Evolutionary conservation across 1,140 invertebrate species (phyloP), one percentile per base, ranked within the genome.

Genomic region (Pectinophora gossypiella): DNA sequence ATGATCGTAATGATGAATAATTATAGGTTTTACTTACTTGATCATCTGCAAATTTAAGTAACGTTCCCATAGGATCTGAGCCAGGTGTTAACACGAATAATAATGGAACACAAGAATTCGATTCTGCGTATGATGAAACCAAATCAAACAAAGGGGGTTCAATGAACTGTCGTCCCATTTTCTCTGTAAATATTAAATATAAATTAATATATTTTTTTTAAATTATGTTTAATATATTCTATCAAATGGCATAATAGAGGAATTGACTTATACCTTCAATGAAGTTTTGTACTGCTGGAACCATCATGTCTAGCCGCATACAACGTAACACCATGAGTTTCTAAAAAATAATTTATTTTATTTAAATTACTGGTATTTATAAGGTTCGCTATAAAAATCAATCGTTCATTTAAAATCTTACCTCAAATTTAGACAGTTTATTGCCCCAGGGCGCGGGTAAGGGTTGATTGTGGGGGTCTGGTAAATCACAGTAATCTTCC

Each of bases 81-180:
- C 97, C 97, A 5, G 97, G 96, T 2, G 97, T 98, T 12, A 98
- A 79, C 2, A 99, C 91, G 75, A 99, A 98, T 63, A 99, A 92
- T 19, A 99, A 76, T 0, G 97, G 97, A 10, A 95, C 92, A 57
- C 90, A 93, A 68, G 92, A 94, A 55, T 95, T 93, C 0, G 97
- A 98, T 75, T 98, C 97, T 0, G 88, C 87, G 72, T 94, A 98
- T 0, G 94, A 95, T 1, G 94, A 93, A 1, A 89, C 79, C 60
- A 99, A 89, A 88, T 98, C 96, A 61, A 97, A 97, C 5, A 96
- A 92, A 1, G 97, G 96, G 0, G 95, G 92, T 74, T 97, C 95
- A 3, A 97, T 91, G 77, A 94, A 98, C 64, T 93, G 89, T 43
- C 89, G 86, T 4, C 97, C 97, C 68, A 99, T 78, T 69, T 75